Conservation (phyloP, 2,113 vertebrate genomes). For the Calypte anna region DNA sequence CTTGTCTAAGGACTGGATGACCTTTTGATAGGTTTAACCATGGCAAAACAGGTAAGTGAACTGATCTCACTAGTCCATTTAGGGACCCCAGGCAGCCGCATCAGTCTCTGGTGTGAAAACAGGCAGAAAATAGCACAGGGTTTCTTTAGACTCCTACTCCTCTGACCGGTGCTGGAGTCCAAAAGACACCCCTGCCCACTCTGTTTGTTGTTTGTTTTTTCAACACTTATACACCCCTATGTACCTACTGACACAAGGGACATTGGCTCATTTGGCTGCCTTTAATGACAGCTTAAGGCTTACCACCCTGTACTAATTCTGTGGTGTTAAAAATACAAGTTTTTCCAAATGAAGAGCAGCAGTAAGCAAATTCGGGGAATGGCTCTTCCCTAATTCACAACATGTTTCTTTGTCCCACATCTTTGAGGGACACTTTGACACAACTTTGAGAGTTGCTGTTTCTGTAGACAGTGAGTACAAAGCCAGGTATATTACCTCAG, state of each 20-base stretch:
- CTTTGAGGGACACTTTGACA: too few species aligned
- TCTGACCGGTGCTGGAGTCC: not conserved
- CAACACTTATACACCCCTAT: not conserved
- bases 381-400: conserved; percentile 2
- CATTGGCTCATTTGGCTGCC: conserved; percentile 63
- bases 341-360: conserved; percentile 18
- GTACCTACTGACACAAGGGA: conserved; percentile 30
- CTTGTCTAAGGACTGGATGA: not conserved
- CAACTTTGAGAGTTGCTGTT: conserved; percentile 37
- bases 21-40: not conserved
- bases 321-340: conserved; percentile 75
- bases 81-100: not conserved
- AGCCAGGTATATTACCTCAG: not conserved
- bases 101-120: not conserved
- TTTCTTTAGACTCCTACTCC: not conserved
- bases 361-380: conserved; percentile 4
- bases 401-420: conserved; percentile 33
- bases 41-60: not conserved
- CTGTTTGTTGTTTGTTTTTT: conserved; percentile 73
- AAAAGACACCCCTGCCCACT: conserved; percentile 5
- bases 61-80: not conserved
- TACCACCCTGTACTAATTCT: conserved; percentile 68
- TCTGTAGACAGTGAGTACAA: not conserved
- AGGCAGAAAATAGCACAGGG: not conserved
- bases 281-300: conserved; percentile 75